Percentiles rank a stretch among this genome's conserved stretches.
phyloP scores from a whole-genome alignment of 1,140 invertebrate genomes.

The Drosophila ohnishii region DNA sequence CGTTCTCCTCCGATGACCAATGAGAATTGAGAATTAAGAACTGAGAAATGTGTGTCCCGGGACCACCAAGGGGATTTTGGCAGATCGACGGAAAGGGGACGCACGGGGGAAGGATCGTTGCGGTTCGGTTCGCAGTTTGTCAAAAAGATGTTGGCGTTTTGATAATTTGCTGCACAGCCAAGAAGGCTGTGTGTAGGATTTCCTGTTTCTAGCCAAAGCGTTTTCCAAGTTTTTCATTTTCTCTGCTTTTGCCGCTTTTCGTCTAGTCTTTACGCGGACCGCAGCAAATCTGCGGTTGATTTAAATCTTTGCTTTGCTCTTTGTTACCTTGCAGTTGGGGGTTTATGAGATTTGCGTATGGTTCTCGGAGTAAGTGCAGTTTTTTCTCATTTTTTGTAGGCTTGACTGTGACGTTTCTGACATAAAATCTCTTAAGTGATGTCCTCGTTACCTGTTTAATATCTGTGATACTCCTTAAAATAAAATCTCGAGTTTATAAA shows the following conservation, averaged over 20 bases:
- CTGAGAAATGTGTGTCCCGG: conserved; percentile 35
- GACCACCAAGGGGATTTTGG: conserved; percentile 41
- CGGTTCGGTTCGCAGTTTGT: conserved; percentile 71
- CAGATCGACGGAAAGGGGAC: conserved; percentile 7
- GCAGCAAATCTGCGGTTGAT: conserved; percentile 69
- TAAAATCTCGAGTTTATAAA: neutral
- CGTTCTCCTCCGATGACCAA: conserved; percentile 38
- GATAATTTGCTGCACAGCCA: conserved; percentile 72
- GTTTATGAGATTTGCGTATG: conserved; percentile 48
- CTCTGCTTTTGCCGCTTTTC: conserved; percentile 11
- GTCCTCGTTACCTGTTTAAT: conserved; percentile 1
- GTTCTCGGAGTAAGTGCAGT: conserved; percentile 26
- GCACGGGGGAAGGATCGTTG: neutral
- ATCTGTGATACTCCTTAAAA: neutral
- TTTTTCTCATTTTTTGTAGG: conserved; percentile 47
- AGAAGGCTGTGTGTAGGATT: conserved; percentile 71
- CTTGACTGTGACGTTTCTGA: conserved; percentile 47
- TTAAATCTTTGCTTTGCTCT: conserved; percentile 77
- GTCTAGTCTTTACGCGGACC: conserved; percentile 32
- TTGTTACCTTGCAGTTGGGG: conserved; percentile 68
- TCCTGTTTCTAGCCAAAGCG: conserved; percentile 66
- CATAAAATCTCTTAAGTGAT: conserved; percentile 27
- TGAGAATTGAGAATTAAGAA: conserved; percentile 32
- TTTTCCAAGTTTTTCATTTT: conserved; percentile 41
- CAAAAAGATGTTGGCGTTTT: conserved; percentile 82